A percentile compares a stretch with the other conserved stretches of the same genome.
Evolutionary conservation across 2,113 vertebrate genomes (phyloP).

Genomic region (Pithys albifrons): DNA sequence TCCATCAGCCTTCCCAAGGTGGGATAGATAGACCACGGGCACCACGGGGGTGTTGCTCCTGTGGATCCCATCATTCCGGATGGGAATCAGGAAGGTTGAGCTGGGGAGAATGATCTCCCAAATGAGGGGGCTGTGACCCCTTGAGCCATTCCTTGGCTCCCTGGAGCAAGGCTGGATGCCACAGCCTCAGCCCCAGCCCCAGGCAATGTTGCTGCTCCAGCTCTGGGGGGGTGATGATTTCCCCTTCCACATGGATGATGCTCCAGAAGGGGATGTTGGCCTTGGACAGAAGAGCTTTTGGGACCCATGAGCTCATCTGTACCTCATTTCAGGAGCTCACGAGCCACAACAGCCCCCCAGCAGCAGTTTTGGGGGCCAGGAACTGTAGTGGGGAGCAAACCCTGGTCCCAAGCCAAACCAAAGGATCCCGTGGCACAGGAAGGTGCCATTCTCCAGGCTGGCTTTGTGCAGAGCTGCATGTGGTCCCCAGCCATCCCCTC

Average conservation of each 20-base stretch:
- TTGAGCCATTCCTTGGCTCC: not conserved
- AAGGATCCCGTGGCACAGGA: constrained; percentile 31
- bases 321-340: not conserved
- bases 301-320: fast-evolving
- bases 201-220: not conserved
- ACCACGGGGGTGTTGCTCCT: fast-evolving
- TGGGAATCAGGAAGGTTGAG: fast-evolving
- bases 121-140: fast-evolving
- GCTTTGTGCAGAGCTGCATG: constrained; percentile 34
- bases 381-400: not conserved
- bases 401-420: constrained; percentile 13
- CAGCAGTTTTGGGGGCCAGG: not conserved
- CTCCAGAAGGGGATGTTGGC: fast-evolving
- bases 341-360: not conserved
- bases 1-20: not conserved
- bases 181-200: not conserved
- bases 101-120: not conserved
- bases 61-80: fast-evolving
- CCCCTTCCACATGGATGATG: fast-evolving
- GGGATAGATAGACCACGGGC: not conserved
- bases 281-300: fast-evolving
- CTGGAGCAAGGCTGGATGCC: not conserved
- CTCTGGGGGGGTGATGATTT: not conserved
- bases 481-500: not conserved
- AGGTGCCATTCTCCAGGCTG: not conserved